Evolutionary conservation across 2,888 invertebrate species (phyloP).

Genomic region (Amphiduros pacificus): DNA sequence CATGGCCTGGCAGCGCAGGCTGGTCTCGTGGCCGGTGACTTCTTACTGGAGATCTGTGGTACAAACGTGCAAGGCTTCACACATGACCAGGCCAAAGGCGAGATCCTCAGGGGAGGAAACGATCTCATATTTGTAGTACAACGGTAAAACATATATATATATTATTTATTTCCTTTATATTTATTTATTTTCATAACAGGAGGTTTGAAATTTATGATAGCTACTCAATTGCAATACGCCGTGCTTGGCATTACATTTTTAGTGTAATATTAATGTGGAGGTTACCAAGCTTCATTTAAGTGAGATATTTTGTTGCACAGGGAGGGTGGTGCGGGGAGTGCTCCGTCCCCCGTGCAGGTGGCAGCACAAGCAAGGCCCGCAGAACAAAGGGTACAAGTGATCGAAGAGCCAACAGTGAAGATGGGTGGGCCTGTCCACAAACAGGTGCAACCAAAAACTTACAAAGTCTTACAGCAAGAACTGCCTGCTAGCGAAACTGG

Average conservation of each 20-base stretch:
- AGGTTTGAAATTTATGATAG: too few relatives aligned
- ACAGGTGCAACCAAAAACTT: conserved; percentile 55
- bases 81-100: conserved; percentile 37
- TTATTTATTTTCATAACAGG: too few relatives aligned
- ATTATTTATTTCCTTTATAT: too few relatives aligned
- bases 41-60: conserved; percentile 34
- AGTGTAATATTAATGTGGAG: too few relatives aligned
- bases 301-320: too few relatives aligned
- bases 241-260: too few relatives aligned
- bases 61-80: conserved; percentile 23
- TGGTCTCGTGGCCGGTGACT: conserved; percentile 30
- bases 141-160: too few relatives aligned
- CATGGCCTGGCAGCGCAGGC: conserved; percentile 27
- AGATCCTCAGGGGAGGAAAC: conserved; percentile 39
- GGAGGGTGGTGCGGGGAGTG: too few relatives aligned
- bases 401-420: conserved; percentile 37
- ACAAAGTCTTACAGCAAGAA: conserved; percentile 50
- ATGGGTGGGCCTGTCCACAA: conserved; percentile 48
- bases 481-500: conserved; percentile 28
- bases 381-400: conserved; percentile 31
- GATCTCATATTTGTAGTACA: too few relatives aligned
- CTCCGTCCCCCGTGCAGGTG: too few relatives aligned
- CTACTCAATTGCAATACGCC: too few relatives aligned
- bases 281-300: too few relatives aligned
- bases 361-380: background rate